These are phyloP conservation scores for Sebastes flavidus DNA, from an alignment of 2,797 vertebrate genomes.

Conservation along the genomic window DNA sequence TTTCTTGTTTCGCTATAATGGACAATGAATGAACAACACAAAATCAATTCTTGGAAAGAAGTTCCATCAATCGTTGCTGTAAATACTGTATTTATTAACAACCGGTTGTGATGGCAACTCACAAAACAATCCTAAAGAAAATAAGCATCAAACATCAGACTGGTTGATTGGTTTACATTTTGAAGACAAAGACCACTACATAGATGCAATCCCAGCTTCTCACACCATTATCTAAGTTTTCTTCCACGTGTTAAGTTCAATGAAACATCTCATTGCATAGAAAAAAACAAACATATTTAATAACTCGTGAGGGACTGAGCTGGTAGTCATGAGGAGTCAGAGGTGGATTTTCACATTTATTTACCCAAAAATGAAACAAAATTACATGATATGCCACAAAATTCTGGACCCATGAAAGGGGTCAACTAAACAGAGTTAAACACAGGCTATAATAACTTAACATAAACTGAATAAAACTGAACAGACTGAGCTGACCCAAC, in stretches of 20 bases:
- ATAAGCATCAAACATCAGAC: neutral
- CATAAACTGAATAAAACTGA: neutral
- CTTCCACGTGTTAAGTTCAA: neutral
- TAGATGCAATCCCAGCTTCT: neutral
- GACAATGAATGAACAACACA: neutral
- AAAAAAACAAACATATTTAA: neutral
- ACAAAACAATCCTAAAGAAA: neutral
- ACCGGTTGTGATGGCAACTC: neutral
- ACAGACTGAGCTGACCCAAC: neutral
- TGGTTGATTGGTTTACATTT: neutral
- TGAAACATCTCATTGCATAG: neutral
- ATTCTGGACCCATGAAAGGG: neutral
- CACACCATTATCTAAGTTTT: neutral
- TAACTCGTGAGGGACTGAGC: neutral
- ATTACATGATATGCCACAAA: neutral
- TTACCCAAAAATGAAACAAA: neutral
- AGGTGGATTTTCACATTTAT: neutral
- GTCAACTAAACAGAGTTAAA: neutral
- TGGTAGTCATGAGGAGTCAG: neutral
- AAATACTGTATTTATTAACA: neutral
- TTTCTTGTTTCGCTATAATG: neutral
- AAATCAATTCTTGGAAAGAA: neutral
- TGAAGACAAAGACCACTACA: neutral
- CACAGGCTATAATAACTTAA: neutral
- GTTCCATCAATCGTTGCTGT: neutral